Evolutionary conservation across 2,797 vertebrate genomes (phyloP).

Genomic region (Cuniculus paca): DNA sequence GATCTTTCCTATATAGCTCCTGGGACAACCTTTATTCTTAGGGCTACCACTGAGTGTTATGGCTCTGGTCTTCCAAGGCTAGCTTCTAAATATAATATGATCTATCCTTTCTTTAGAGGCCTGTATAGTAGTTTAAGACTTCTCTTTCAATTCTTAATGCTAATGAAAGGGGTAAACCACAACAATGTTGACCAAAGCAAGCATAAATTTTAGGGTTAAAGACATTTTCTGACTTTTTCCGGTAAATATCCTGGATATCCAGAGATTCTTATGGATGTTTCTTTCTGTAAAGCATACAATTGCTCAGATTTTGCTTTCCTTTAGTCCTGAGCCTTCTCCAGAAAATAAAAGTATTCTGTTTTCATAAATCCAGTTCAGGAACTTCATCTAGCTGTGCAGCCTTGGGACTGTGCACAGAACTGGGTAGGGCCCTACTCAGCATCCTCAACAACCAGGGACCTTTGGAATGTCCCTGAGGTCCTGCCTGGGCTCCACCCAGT

Average conservation of each 20-base stretch:
- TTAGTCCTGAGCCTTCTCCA: neutral
- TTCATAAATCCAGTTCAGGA: slow-evolving; percentile 19
- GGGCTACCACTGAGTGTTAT: neutral
- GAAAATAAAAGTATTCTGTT: neutral
- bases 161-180: neutral
- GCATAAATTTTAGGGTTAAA: neutral
- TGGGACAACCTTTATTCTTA: neutral
- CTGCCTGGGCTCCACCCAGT: no score
- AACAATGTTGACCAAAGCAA: neutral
- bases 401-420: no score
- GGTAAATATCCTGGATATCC: neutral
- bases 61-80: neutral
- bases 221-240: neutral
- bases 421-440: no score
- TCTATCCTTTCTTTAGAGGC: neutral
- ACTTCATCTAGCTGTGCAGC: no score
- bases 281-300: neutral
- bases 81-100: neutral
- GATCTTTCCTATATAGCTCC: neutral
- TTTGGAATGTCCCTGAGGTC: no score
- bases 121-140: neutral
- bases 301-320: neutral
- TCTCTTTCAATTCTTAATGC: neutral
- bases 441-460: no score
- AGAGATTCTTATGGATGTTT: neutral